Evolutionary conservation across 2,797 vertebrate genomes (phyloP), one percentile per base, ranked within the genome.

Genomic region (Chelmon rostratus): DNA sequence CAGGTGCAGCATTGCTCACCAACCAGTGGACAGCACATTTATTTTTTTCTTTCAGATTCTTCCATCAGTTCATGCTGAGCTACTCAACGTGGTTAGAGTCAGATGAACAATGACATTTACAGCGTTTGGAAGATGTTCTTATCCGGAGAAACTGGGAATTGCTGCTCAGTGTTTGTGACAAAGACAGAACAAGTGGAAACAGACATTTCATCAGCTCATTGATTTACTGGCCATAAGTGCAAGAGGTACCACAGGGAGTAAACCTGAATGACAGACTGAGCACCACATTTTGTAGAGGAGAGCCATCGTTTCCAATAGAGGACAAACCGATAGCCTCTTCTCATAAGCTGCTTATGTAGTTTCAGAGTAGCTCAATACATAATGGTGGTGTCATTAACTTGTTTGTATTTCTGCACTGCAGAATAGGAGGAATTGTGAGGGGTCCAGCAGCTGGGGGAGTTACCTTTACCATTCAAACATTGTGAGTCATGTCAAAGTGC

Each of bases 1-100:
- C 64, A 77, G 68, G 73, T 82, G 56, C 63, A 9, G 35, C 42
- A 6, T 18, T 38, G 23, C n/a, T 70, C 18, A 66, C 15, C 31
- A 53, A 53, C 67, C 61, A 37, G 42, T 2, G 52, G 25, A 57
- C 9, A 3, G 35, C 40, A 8, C 37, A 35, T 49, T 50, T 19
- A 11, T 28, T 66, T 52, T 37, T 10, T 44, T 50, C 44, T 56
- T 49, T 50, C 42, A 44, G 0, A 10, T 1, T 40, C n/a, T 47
- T 25, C 64, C 5, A 18, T 40, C 47, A 21, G 8, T 52, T 40
- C 69, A 9, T 3, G 57, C 62, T 72, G 73, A 76, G 54, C 31
- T 5, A 3, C 57, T 75, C 35, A 35, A 7, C 11, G 28, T 37
- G 57, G 7, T 65, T 35, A 6, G 38, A 62, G 28, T 38, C 12